Base-by-base conservation (phyloP, 1,140 invertebrate genomes). In the Meloidogyne exigua region DNA sequence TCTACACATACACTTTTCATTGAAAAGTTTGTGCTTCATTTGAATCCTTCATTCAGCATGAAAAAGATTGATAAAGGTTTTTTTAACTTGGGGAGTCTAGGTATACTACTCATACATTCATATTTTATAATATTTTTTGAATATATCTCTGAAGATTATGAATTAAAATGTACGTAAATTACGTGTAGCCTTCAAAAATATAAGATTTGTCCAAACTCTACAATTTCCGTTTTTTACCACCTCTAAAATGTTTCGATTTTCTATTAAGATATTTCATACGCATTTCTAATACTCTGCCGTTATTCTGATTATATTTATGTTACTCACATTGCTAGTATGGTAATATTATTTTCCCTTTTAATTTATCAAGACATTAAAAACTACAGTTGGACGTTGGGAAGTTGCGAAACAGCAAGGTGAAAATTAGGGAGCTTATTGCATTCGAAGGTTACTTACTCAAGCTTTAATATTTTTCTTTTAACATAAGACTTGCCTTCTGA, bases 1-100 rank as follows among this genome's bases (percentile, higher is more conserved):
- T 57, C 49, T n/a, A 57, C 49, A n/a, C 13, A 57, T n/a, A 68
- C 66, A 18, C 66, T 68, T 9, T 36, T 42, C 66, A 68, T 68
- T 42, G 66, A 68, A 36, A 68, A 68, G 15, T 32, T 68, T 68
- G 39, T 68, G 23, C 39, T 71, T 23, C 26, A 71, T 44, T 21
- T 73, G 72, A 73, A 73, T 62, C 72, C 72, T 10, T 73, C 72
- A 15, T 73, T 73, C 26, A 73, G 72, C 26, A 57, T 73, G 23
- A 73, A 73, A 36, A 73, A 73, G 57, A 73, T 73, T 36, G 72
- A 73, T 25, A 73, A 73, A 73, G 72, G 72, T 73, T 44, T 72
- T 44, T 23, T 23, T 32, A 49, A n/a, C n/a, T n/a, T n/a, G n/a
- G n/a, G n/a, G n/a, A n/a, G n/a, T n/a, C n/a, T n/a, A n/a, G n/a